These are phyloP conservation scores for Trinorchestia longiramus DNA, from an alignment of 1,140 invertebrate genomes.

Conservation along the genomic window DNA sequence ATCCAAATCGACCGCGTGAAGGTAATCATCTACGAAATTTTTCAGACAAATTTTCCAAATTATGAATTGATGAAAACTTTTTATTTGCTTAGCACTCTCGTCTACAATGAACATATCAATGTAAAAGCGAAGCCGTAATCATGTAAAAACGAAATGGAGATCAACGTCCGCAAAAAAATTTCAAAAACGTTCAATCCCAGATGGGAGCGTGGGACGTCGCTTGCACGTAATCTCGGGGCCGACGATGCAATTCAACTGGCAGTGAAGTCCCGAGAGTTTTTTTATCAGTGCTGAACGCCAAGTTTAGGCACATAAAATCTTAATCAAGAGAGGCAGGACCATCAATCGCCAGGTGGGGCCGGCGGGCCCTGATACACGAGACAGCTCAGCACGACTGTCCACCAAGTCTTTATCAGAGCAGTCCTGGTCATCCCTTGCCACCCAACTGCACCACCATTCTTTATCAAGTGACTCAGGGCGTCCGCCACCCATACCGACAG, in stretches of 20 bases:
- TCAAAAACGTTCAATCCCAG: neutral
- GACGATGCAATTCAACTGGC: conserved; percentile 30
- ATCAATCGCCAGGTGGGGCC: conserved; percentile 19
- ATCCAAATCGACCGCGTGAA: neutral
- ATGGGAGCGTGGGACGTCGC: neutral
- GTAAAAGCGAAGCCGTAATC: neutral
- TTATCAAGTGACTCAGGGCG: neutral
- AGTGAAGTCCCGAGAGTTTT: conserved; percentile 26
- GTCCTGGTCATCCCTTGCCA: neutral
- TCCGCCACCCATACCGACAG: neutral
- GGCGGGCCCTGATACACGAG: neutral
- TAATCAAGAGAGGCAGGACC: conserved; percentile 9
- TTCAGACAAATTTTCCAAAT: neutral
- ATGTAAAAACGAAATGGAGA: neutral
- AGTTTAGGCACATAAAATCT: conserved; percentile 39
- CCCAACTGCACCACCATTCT: neutral
- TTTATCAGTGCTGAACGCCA: conserved; percentile 38
- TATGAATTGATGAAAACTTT: neutral
- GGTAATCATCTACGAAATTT: neutral
- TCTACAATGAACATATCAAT: too few species aligned
- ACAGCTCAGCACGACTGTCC: conserved; percentile 4
- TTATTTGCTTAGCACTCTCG: too few species aligned
- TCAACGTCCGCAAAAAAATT: neutral
- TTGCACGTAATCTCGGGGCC: conserved; percentile 17
- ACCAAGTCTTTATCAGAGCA: conserved; percentile 27